Evolutionary conservation across 2,113 vertebrate genomes (phyloP), one percentile per base, ranked within the genome.

Genomic region (Gymnogyps californianus): DNA sequence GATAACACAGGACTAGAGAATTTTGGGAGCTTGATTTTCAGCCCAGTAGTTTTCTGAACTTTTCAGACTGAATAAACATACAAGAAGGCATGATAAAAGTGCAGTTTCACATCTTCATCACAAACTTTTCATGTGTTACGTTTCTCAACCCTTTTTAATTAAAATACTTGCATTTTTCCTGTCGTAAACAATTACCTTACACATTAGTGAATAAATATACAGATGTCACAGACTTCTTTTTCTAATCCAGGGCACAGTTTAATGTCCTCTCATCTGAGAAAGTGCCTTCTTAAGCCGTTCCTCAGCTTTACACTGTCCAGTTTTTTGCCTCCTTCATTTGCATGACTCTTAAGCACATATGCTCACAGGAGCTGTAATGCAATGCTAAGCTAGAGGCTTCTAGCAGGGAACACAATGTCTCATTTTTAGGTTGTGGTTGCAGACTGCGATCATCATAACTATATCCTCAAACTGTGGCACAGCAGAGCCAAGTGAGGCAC

Each of bases 51-150:
- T 91, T 89, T 76, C 52, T 76, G 77, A 85, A 46, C 55, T 87
- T 96, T 95, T 85, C 46, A 74, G 88, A 69, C 34, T 83, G 87
- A 81, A 96, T 83, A 96, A 97, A 88, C 54, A 93, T 40, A 77
- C 29, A n/a, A 71, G 42, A 82, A 70, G 16, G 83, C 20, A 82
- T 51, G 57, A 90, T 31, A 92, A 76, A 84, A 64, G 32, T 65
- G 28, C 70, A 89, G 64, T n/a, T 88, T 81, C 70, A 92, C 65
- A 69, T 94, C 71, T 91, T 95, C 67, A 93, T 96, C 93, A 92
- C 36, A 59, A 49, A 54, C 47, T 51, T 90, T 54, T 92, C 93
- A 78, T 29, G 13, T 49, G 84, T 83, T 70, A 82, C 6, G 3
- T 71, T 97, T 95, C 78, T 69, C 75, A 90, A 82, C 1, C 9